Evolutionary conservation across 2,113 vertebrate genomes (phyloP).

Genomic region (Ceuthmochares aereus): DNA sequence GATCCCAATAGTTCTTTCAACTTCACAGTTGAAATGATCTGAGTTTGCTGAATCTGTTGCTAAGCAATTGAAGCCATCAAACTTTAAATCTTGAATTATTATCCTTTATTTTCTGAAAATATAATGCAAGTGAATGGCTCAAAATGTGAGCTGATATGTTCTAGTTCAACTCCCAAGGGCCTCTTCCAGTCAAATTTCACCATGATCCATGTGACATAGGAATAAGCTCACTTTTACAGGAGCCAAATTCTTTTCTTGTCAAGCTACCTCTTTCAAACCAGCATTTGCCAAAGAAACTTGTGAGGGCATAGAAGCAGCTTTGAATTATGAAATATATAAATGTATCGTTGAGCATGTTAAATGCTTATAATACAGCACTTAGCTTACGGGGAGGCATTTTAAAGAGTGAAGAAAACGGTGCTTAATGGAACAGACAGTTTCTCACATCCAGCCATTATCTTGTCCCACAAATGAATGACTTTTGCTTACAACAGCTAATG

Average conservation of each 20-base stretch:
- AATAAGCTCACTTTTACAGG: background rate
- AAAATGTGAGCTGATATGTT: background rate
- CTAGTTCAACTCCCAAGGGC: background rate
- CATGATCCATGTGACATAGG: background rate
- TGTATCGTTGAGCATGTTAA: background rate
- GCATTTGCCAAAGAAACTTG: background rate
- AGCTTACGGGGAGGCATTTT: background rate
- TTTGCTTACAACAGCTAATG: constrained; percentile 4
- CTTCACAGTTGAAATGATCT: background rate
- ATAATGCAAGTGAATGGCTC: background rate
- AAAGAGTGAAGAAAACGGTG: background rate
- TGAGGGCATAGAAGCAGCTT: background rate
- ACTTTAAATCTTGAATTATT: constrained; percentile 45
- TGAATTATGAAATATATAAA: background rate
- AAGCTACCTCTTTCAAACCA: background rate
- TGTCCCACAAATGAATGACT: background rate
- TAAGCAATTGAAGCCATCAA: constrained; percentile 48
- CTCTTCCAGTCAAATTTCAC: background rate
- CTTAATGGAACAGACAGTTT: background rate
- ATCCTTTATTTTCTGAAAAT: constrained; percentile 35
- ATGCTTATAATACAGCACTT: background rate
- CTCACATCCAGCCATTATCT: background rate
- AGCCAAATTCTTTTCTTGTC: background rate
- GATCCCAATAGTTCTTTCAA: background rate
- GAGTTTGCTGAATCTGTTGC: constrained; percentile 40